These are phyloP conservation scores for Otolemur garnettii DNA, from an alignment of 2,113 vertebrate species.

Conservation along the genomic window DNA sequence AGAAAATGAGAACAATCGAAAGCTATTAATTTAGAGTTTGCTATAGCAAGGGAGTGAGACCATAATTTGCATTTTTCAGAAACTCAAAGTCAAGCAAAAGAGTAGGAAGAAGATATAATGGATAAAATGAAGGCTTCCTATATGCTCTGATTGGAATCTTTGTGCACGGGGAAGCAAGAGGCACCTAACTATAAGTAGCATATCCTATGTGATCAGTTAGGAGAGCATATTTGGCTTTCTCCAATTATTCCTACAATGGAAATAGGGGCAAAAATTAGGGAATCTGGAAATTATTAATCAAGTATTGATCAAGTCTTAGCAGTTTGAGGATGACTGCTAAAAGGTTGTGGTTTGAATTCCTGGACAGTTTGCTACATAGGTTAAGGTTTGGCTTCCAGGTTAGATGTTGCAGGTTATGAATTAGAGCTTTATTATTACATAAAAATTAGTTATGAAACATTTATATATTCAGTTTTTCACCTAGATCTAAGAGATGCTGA, in stretches of 20 bases:
- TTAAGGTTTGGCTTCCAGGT: not conserved
- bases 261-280: not conserved
- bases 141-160: not conserved
- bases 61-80: not conserved
- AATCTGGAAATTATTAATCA: not conserved
- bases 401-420: not conserved
- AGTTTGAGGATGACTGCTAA: not conserved
- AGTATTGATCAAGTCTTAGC: not conserved
- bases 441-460: not conserved
- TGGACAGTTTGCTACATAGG: not conserved
- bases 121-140: not conserved
- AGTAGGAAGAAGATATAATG: not conserved
- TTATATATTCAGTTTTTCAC: not conserved
- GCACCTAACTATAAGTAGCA: not conserved
- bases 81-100: not conserved
- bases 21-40: not conserved
- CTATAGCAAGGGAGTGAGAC: not conserved
- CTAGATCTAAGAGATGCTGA: not conserved
- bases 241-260: not conserved
- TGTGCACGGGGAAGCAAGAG: not conserved
- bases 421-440: not conserved
- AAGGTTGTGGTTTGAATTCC: not conserved
- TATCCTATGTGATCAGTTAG: not conserved
- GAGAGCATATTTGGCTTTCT: not conserved
- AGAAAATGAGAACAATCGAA: conserved; percentile 5